Evolutionary conservation across 1,140 invertebrate species (phyloP), one percentile per base, ranked within the genome.

Genomic region (Temnothorax curvispinosus): DNA sequence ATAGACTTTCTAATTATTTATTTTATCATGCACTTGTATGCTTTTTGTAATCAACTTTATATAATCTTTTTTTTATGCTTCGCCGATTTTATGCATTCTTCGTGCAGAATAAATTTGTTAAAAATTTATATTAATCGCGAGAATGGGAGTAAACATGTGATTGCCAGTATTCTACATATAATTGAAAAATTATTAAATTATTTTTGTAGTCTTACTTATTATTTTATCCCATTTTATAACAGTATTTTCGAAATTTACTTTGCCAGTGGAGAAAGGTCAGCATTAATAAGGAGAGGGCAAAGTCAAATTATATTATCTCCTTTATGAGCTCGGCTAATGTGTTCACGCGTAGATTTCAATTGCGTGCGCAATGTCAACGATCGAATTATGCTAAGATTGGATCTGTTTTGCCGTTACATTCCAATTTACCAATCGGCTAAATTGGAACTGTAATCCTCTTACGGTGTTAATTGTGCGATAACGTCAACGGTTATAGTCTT

Each of bases 361-460:
- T 54, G 21, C 13, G 11, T 18, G 27, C 6, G 32, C 71, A 85
- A 38, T 82, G 78, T 82, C 78, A 82, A 77, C 35, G n/a, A 76
- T 77, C 72, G 54, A 85, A 52, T 77, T 62, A 47, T 75, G 41
- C n/a, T 38, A 85, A 85, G 50, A 9, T 21, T 78, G 41, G 27
- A 64, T 77, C 32, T 78, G 60, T 78, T 64, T 75, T 74, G 4
- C 9, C 35, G 18, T 38, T 52, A 32, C 27, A 41, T 65, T 78
- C 11, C 21, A 27, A 32, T 65, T 64, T 35, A 54, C 11, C 58
- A 56, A 54, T 77, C 60, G 13, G 1, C 11, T 52, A 78, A 85
- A 85, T 78, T 65, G 21, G 2, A 27, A 32, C 38, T 41, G 21
- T 41, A 65, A n/a, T 27, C 21, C n/a, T 3, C 15, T 21, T 47